Percentiles rank a stretch among this genome's conserved stretches.
Evolutionary conservation across 1,140 invertebrate genomes (phyloP).

Genomic region (Cydia strobilella): DNA sequence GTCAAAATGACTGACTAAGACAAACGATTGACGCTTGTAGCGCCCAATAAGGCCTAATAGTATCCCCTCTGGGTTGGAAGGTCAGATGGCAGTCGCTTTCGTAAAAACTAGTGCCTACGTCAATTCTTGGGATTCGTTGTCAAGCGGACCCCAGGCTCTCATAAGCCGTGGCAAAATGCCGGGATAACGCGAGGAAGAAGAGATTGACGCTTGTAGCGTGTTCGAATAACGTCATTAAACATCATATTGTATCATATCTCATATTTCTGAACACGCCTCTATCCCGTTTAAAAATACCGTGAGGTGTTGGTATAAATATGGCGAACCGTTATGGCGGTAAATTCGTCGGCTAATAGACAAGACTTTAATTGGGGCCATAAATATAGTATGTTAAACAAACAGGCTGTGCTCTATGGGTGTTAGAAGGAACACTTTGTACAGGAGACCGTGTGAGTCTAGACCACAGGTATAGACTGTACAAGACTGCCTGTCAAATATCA

Average conservation of each 20-base stretch:
- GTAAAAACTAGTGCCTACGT: too few species aligned
- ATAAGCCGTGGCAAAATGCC: too few species aligned
- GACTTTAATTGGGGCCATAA: conserved; percentile 28
- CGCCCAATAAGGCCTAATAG: too few species aligned
- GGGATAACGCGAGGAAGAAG: too few species aligned
- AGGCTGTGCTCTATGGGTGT: not conserved
- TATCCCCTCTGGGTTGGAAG: too few species aligned
- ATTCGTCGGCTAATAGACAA: conserved; percentile 10
- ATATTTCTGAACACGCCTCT: not conserved
- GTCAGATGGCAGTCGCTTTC: too few species aligned
- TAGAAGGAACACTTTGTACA: not conserved
- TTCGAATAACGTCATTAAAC: too few species aligned
- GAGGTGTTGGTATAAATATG: conserved; percentile 16
- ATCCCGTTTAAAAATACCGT: not conserved
- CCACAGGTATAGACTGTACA: not conserved
- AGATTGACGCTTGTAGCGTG: too few species aligned
- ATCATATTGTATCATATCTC: not conserved
- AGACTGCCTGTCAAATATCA: not conserved
- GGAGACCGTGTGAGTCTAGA: not conserved
- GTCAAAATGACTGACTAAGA: too few species aligned
- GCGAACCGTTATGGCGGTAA: conserved; percentile 18
- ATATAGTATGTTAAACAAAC: conserved; percentile 30
- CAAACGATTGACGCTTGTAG: too few species aligned
- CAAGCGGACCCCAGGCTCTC: too few species aligned
- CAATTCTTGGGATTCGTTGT: too few species aligned